These are phyloP conservation scores for Fulmarus glacialis DNA, from an alignment of 2,113 vertebrate genomes.

Conservation along the genomic window DNA sequence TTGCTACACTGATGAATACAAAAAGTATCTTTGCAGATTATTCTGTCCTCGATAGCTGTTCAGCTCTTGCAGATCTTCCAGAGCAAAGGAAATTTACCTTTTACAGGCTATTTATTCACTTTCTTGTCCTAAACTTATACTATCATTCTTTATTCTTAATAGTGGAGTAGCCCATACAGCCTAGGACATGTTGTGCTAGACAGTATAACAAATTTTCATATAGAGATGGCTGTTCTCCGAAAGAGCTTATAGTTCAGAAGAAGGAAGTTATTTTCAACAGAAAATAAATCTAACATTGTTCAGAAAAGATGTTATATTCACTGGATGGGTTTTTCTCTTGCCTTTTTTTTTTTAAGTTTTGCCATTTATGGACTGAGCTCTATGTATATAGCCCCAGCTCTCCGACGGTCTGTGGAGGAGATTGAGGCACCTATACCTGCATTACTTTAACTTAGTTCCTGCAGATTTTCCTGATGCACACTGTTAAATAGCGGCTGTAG, in stretches of 20 bases:
- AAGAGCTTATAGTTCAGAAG: background rate
- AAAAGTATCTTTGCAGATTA: background rate
- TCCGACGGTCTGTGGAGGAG: background rate
- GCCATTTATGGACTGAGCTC: background rate
- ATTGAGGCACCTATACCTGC: background rate
- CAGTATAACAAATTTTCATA: background rate
- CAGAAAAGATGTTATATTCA: background rate
- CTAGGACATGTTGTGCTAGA: background rate
- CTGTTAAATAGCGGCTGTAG: background rate
- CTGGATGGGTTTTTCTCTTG: background rate
- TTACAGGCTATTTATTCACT: background rate
- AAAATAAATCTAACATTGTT: background rate
- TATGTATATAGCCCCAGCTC: background rate
- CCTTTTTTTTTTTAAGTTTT: background rate
- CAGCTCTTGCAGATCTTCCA: background rate
- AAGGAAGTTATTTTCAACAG: background rate
- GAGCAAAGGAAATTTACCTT: background rate
- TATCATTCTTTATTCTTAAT: background rate
- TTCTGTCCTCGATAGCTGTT: background rate
- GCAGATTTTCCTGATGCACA: background rate
- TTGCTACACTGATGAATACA: background rate
- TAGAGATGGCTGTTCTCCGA: background rate
- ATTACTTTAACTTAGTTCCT: background rate
- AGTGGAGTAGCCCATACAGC: background rate
- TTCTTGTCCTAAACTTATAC: background rate